These are phyloP conservation scores for Polydrusus pterygomalis DNA, from an alignment of 2,888 invertebrate species.

Conservation along the genomic window DNA sequence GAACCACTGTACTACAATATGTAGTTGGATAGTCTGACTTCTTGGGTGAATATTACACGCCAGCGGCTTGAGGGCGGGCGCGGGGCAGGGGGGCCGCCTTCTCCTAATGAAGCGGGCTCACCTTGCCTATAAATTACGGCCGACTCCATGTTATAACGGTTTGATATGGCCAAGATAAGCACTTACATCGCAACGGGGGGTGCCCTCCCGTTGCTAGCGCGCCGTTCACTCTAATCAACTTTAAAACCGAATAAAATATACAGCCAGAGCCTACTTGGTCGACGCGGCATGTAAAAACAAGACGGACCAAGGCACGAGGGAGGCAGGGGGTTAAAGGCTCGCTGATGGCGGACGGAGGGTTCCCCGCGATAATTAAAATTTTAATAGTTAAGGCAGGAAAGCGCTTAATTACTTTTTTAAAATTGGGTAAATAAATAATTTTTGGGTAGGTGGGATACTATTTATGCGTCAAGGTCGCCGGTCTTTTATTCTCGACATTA, in stretches of 20 bases:
- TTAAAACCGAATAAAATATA: constrained; percentile 72
- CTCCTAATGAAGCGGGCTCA: constrained; percentile 73
- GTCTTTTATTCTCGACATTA: constrained; percentile 20
- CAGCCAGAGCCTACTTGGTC: constrained; percentile 51
- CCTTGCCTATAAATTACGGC: constrained; percentile 73
- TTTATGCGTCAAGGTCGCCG: constrained; percentile 33
- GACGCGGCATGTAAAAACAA: constrained; percentile 53
- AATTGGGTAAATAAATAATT: constrained; percentile 42
- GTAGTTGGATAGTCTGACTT: constrained; percentile 46
- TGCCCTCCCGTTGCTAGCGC: constrained; percentile 69
- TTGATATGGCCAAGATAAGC: constrained; percentile 73
- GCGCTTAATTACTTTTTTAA: constrained; percentile 47
- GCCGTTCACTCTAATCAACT: constrained; percentile 72
- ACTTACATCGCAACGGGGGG: constrained; percentile 71
- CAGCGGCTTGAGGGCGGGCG: constrained; percentile 46
- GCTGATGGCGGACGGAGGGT: constrained; percentile 50
- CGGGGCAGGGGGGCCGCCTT: constrained; percentile 64
- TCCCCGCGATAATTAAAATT: constrained; percentile 54
- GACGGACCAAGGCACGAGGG: constrained; percentile 39
- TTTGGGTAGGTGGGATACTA: constrained; percentile 37
- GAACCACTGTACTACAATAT: no score
- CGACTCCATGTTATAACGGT: constrained; percentile 73
- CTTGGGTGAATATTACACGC: constrained; percentile 59
- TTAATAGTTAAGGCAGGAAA: constrained; percentile 50
- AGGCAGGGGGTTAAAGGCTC: constrained; percentile 40